Conservation (phyloP, 2,797 vertebrate species). For the Sebastes taczanowskii region DNA sequence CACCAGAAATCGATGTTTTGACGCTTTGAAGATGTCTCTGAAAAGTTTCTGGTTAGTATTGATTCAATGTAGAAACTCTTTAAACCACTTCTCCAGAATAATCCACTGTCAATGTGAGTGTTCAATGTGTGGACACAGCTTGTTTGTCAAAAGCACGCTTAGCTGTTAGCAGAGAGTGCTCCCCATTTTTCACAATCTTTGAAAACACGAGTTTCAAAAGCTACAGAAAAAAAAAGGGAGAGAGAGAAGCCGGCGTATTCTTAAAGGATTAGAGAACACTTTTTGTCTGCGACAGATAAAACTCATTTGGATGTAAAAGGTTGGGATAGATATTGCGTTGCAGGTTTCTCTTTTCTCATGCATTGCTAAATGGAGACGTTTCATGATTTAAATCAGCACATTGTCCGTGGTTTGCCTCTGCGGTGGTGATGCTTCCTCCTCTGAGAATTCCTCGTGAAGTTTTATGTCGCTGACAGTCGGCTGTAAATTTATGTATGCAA, state of each 20-base stretch:
- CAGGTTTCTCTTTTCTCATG: not conserved
- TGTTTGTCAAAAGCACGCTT: not conserved
- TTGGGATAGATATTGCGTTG: not conserved
- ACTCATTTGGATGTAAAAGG: not conserved
- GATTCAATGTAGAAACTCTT: not conserved
- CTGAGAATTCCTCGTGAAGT: slow-evolving; percentile 20
- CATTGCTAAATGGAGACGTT: slow-evolving; percentile 1
- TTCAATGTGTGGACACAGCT: not conserved
- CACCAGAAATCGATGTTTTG: not conserved
- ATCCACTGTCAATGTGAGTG: not conserved
- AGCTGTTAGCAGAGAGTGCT: not conserved
- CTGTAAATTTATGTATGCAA: slow-evolving; percentile 34
- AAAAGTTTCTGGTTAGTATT: not conserved
- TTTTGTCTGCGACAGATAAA: not conserved
- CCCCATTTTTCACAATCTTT: not conserved
- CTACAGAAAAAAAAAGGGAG: not conserved
- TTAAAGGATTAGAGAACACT: not conserved
- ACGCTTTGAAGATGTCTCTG: not conserved
- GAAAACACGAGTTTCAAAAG: not conserved
- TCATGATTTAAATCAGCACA: slow-evolving; percentile 7
- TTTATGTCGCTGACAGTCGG: slow-evolving; percentile 12
- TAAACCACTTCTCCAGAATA: not conserved
- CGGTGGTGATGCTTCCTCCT: not conserved
- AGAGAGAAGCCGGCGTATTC: not conserved
- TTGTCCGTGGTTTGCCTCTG: slow-evolving; percentile 3